Conservation (phyloP, 92 coral and sea anemone species). For the Zoanthus sociatus region DNA sequence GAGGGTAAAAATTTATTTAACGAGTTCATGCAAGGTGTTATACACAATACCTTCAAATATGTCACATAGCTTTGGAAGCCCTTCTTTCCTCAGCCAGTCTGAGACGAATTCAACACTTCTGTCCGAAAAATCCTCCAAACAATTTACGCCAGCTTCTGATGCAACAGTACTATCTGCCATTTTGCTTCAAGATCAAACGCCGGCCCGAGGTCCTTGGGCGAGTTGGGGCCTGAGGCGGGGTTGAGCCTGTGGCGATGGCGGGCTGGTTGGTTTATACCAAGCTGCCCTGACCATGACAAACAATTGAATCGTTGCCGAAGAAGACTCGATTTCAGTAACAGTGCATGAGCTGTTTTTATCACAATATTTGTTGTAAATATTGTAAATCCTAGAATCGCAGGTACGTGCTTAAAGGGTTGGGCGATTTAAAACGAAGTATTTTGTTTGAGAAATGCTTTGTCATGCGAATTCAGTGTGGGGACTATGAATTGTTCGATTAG, state of each 20-base stretch:
- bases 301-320: background rate
- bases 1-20: no score
- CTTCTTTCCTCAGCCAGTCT: slow-evolving; percentile 28
- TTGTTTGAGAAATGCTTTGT: slow-evolving; percentile 11
- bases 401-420: background rate
- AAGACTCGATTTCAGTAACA: no score
- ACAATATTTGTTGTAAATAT: background rate
- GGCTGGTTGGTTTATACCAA: background rate
- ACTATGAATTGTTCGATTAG: slow-evolving; percentile 21
- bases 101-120: slow-evolving; percentile 24
- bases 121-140: slow-evolving; percentile 23
- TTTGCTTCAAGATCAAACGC: background rate
- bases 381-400: background rate
- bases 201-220: background rate
- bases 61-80: slow-evolving; percentile 22
- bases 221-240: background rate
- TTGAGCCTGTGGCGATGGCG: no score
- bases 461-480: slow-evolving; percentile 4
- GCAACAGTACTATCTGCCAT: no score
- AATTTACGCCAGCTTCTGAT: background rate
- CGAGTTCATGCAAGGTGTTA: background rate
- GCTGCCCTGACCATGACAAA: background rate
- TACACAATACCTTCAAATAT: slow-evolving; percentile 32
- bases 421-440: slow-evolving; percentile 3
- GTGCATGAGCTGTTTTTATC: no score